Percentiles rank a stretch among this genome's conserved stretches.
phyloP scores from a whole-genome alignment of 2,113 vertebrate species.

The Prionailurus viverrinus region DNA sequence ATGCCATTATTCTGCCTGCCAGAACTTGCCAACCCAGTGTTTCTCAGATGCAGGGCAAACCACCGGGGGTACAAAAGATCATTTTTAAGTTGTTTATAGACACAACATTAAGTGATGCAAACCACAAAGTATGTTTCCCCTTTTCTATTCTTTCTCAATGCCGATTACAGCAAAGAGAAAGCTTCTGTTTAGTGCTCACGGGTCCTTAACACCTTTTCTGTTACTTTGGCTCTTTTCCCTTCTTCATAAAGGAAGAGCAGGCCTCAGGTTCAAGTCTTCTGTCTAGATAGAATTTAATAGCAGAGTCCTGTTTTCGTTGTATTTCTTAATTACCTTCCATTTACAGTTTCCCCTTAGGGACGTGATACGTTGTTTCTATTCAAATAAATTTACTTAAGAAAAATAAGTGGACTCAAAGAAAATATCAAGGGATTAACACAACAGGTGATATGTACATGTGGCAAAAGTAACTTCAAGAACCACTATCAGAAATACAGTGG shows the following conservation, averaged over 20 bases:
- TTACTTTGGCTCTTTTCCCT: not conserved
- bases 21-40: fast-evolving
- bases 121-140: not conserved
- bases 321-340: not conserved
- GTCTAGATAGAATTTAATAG: not conserved
- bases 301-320: not conserved
- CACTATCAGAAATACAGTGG: not conserved
- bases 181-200: not conserved
- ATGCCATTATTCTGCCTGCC: not conserved
- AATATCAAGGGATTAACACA: not conserved
- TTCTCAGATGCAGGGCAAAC: fast-evolving
- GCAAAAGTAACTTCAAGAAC: not conserved
- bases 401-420: constrained; percentile 10
- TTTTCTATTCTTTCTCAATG: not conserved
- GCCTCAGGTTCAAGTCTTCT: constrained; percentile 9
- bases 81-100: not conserved
- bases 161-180: not conserved
- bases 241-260: constrained; percentile 36
- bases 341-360: not conserved
- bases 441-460: not conserved
- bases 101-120: not conserved
- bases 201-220: not conserved
- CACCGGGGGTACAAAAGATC: not conserved
- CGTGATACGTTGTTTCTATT: not conserved
- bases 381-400: constrained; percentile 52